Conservation (phyloP, 2,888 invertebrate genomes). For the Griposia aprilina region DNA sequence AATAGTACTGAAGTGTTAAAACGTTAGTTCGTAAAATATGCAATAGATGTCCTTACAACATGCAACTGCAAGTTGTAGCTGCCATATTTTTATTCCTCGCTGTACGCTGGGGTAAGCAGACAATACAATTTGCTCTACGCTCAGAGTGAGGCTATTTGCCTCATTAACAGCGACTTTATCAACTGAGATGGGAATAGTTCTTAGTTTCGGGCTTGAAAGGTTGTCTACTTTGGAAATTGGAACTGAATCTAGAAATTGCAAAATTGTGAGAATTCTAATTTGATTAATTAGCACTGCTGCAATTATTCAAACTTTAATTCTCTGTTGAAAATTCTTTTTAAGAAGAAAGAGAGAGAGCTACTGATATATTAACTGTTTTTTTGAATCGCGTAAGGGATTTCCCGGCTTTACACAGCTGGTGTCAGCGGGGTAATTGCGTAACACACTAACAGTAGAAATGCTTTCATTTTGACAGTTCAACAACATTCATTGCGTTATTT, state of each 20-base stretch:
- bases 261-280: too few species aligned
- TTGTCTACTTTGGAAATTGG: background rate
- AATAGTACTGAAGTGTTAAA: background rate
- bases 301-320: background rate
- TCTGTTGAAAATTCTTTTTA: background rate
- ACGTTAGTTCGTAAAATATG: background rate
- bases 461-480: too few species aligned
- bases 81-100: background rate
- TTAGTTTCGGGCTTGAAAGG: background rate
- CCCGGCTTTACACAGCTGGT: background rate
- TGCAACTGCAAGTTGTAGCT: too few species aligned
- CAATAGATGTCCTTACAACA: slow-evolving; percentile 40
- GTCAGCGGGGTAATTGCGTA: too few species aligned
- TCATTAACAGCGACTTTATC: background rate
- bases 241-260: background rate
- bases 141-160: background rate
- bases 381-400: background rate
- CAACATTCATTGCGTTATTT: too few species aligned
- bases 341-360: background rate
- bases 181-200: background rate
- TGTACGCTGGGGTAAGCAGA: slow-evolving; percentile 22
- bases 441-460: too few species aligned
- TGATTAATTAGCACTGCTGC: too few species aligned
- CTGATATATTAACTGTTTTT: too few species aligned
- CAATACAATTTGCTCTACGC: background rate